phyloP scores from a whole-genome alignment of 1,140 invertebrate species.

The Vollenhovia emeryi region DNA sequence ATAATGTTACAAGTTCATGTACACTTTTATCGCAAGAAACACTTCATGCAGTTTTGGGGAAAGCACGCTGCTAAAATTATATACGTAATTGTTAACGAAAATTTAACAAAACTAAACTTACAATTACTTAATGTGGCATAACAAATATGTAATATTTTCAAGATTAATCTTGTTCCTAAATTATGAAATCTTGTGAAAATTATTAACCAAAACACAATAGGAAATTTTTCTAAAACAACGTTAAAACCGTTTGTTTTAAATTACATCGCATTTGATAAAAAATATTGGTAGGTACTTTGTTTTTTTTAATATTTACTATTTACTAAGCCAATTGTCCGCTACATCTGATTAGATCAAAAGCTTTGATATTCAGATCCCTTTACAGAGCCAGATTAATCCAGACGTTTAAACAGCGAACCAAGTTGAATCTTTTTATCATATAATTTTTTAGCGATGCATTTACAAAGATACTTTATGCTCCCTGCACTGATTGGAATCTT shows the following conservation, averaged over 20 bases:
- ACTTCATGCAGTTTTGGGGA: no score
- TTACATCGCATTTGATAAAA: not conserved
- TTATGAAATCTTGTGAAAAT: not conserved
- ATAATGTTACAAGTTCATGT: not conserved
- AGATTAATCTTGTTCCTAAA: not conserved
- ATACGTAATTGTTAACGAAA: not conserved
- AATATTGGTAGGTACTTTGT: no score
- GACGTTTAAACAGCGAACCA: not conserved
- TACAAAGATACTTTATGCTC: slow-evolving; percentile 25
- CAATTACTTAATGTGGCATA: not conserved
- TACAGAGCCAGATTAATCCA: not conserved
- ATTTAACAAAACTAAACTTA: not conserved
- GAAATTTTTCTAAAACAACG: not conserved
- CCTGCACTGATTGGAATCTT: slow-evolving; percentile 1
- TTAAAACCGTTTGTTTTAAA: not conserved
- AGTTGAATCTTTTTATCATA: not conserved
- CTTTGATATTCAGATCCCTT: not conserved
- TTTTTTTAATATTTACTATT: not conserved
- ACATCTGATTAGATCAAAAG: not conserved
- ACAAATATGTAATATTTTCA: not conserved
- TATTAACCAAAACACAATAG: no score
- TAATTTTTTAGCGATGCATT: slow-evolving; percentile 1
- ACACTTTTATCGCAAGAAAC: not conserved
- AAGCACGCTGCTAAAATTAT: not conserved
- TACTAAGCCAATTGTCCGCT: no score